phyloP scores from a whole-genome alignment of 1,140 invertebrate genomes.

The Mycetomoellerius zeteki region DNA sequence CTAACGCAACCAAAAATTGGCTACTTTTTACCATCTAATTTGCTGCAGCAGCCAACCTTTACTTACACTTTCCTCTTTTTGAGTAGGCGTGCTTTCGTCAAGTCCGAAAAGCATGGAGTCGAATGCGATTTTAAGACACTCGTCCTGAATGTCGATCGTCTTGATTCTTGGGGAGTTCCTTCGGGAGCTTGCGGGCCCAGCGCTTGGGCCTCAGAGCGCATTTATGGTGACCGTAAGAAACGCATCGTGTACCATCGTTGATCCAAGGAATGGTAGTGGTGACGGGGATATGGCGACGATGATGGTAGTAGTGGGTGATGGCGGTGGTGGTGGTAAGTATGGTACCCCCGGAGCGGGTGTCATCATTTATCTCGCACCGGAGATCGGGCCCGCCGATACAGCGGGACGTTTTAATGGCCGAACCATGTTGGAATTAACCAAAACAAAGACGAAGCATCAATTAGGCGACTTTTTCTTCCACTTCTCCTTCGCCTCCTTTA shows the following conservation, averaged over 20 bases:
- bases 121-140: background rate
- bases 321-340: constrained; percentile 84
- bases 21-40: too few relatives aligned
- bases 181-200: constrained; percentile 25
- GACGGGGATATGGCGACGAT: constrained; percentile 72
- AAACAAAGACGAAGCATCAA: constrained; percentile 89
- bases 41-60: too few relatives aligned
- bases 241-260: constrained; percentile 54
- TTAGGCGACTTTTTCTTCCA: constrained; percentile 87
- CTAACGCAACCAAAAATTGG: too few relatives aligned
- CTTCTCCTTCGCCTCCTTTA: constrained; percentile 75
- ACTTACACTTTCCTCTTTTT: background rate
- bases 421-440: constrained; percentile 89
- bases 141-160: background rate
- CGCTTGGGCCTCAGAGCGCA: background rate
- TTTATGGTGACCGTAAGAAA: constrained; percentile 54
- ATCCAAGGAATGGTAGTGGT: constrained; percentile 68
- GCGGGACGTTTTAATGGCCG: constrained; percentile 88
- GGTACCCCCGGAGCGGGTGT: constrained; percentile 86
- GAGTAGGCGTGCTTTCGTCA: background rate
- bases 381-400: constrained; percentile 87
- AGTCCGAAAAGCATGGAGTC: background rate
- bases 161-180: constrained; percentile 20
- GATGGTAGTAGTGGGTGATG: constrained; percentile 77
- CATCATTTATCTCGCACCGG: constrained; percentile 87